Percentiles rank a stretch among this genome's conserved stretches.
Evolutionary conservation across 2,113 vertebrate species (phyloP).

Genomic region (Leucopsar rothschildi): DNA sequence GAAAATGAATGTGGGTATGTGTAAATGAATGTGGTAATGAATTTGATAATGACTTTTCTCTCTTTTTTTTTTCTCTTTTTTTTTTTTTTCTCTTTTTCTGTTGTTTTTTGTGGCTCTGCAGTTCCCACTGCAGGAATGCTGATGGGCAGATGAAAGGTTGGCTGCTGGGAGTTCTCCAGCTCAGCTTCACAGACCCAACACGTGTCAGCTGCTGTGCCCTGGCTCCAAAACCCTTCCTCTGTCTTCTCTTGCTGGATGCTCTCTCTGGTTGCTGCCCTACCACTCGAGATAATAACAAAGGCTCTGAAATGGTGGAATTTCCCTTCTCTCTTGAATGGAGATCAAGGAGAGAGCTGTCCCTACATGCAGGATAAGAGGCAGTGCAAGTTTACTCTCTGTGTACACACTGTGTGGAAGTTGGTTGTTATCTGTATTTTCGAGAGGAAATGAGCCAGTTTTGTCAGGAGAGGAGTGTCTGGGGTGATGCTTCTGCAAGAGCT

Average conservation of each 20-base stretch:
- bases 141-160: neutral
- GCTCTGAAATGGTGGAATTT: neutral
- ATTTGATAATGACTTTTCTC: neutral
- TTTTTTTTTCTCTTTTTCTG: rapidly evolving
- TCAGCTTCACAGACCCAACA: neutral
- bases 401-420: neutral
- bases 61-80: too few relatives aligned
- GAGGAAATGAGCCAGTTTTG: neutral
- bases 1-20: neutral
- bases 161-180: constrained; percentile 8
- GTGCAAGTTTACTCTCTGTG: neutral
- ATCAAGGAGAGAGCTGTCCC: constrained; percentile 14
- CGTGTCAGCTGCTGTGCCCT: neutral
- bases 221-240: neutral
- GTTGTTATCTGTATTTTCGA: neutral
- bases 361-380: neutral
- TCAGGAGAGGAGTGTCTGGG: neutral
- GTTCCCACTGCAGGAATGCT: neutral
- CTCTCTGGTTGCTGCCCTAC: neutral
- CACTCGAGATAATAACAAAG: neutral
- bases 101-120: neutral
- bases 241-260: neutral
- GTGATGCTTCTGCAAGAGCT: neutral
- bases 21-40: too few relatives aligned
- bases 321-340: neutral